Evolutionary conservation across 2,888 invertebrate genomes (phyloP), one percentile per base, ranked within the genome.

Genomic region (Labia minor): DNA sequence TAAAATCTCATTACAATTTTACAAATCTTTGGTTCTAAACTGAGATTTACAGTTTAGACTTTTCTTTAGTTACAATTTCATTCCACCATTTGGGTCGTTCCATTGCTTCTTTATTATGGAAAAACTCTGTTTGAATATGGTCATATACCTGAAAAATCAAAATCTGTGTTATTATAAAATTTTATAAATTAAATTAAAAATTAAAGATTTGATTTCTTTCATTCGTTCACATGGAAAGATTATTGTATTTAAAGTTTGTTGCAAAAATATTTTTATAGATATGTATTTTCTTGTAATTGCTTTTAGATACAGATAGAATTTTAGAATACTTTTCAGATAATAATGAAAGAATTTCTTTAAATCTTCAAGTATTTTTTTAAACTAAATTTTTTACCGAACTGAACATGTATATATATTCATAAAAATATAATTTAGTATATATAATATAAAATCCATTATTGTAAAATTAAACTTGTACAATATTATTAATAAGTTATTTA

Each of bases 41-140:
- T 19, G 18, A n/a, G n/a, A 18, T 19, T 49, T 68, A 70, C 19
- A 70, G 68, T 64, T 70, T 70, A 8, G 69, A 68, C 3, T 62
- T 19, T 11, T 63, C 33, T 61, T 67, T 67, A 16, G 65, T 64
- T 21, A 69, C 65, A 16, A 70, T 64, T 65, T 70, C 67, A 19
- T 26, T 67, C 90, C 90, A 90, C 90, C 90, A 90, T 1, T 81
- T 71, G 1, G 90, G 86, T 66, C 89, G 81, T 71, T 87, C 85
- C 76, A 87, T 85, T 1, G 85, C 85, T 3, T 85, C 85, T 0
- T 84, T 83, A 71, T 85, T 85, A 70, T 85, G 84, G 79, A 87
- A 86, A 76, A 90, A 83, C 69, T 84, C 83, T 69, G 83, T 83
- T 75, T 89, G 86, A 16, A 91, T 80, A 75, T 89, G 86, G 76